Evolutionary conservation across 2,113 vertebrate species (phyloP), one percentile per base, ranked within the genome.

Genomic region (Epinephelus moara): DNA sequence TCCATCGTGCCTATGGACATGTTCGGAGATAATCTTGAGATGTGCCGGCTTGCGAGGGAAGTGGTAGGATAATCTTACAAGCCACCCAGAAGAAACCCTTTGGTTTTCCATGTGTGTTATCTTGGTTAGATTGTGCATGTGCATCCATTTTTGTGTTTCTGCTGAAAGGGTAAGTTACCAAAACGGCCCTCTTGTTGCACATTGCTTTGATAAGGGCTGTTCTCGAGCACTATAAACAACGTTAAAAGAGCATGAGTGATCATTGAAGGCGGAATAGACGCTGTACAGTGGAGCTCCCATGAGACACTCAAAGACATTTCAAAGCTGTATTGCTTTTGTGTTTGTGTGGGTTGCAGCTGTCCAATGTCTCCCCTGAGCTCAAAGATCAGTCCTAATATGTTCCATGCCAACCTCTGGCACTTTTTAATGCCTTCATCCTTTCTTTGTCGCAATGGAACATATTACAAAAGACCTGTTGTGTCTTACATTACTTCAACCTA

Each of bases 21-120:
- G n/a, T 9, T 23, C 57, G 59, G 70, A 88, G 85, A 87, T 88
- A 73, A 90, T 78, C 73, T 79, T 23, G 66, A 59, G 25, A 82
- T 85, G 79, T 27, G 61, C 47, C 64, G 30, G 27, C 45, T 84
- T 76, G 4, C 53, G 45, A 25, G 75, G 27, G 30, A 84, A 80
- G 76, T 62, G 79, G 69, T 71, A 6, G 75, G 72, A 84, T 89
- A 72, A 88, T 88, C 80, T 78, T 70, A 70, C 63, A 83, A 74
- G 40, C 68, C 84, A 78, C 74, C 40, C 82, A 80, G 66, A 62
- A 81, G 62, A 75, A 75, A 21, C 47, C 64, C 12, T 66, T 87
- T 75, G 52, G 50, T 77, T 56, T 72, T 47, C 23, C 42, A 25
- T 53, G 23, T 40, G 25, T 72, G 50, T 80, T 72, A 74, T 80